Base-by-base conservation (phyloP, 2,888 invertebrate species). In the Eurytoma adleriae region DNA sequence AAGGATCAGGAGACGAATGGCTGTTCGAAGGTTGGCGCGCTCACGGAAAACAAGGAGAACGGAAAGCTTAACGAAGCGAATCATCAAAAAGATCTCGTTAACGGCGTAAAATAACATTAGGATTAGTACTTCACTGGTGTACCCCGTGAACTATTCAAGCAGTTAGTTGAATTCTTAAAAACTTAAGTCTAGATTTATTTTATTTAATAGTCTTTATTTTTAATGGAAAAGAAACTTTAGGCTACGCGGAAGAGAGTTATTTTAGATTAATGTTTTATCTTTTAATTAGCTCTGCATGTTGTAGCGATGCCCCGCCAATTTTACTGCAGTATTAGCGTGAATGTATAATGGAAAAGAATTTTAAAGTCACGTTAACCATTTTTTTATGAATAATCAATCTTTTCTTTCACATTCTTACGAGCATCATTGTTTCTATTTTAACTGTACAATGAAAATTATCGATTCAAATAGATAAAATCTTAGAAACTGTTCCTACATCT, bases 271-370 rank as follows among this genome's bases (percentile, higher is more conserved):
- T 13, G 52, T 73, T 79, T 79, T 70, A 61, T 68, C 70, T 70
- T 73, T 18, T 66, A 71, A 76, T 50, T 61, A 77, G 64, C 66
- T 77, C 74, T 80, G 71, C 66, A 82, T 70, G 57, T 76, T 69
- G 54, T 82, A 79, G 78, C 72, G 72, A 79, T 71, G 56, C 75
- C 62, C 70, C 64, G 70, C 54, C 69, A 67, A 79, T 74, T 74
- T 66, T 79, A 78, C 48, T 79, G 71, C 79, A 82, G 82, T 82
- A 82, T 82, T 82, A 85, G 83, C 54, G 77, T 85, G 56, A 84
- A 84, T 82, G 85, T 84, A 83, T 84, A 83, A 85, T 82, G 81
- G 40, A 75, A 79, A 83, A 67, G 7, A 70, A 66, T 73, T 70
- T 67, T 7, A 67, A 73, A 20, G 62, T 61, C 30, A 62, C 50